Evolutionary conservation across 2,113 vertebrate genomes (phyloP).

Genomic region (Podarcis raffonei): DNA sequence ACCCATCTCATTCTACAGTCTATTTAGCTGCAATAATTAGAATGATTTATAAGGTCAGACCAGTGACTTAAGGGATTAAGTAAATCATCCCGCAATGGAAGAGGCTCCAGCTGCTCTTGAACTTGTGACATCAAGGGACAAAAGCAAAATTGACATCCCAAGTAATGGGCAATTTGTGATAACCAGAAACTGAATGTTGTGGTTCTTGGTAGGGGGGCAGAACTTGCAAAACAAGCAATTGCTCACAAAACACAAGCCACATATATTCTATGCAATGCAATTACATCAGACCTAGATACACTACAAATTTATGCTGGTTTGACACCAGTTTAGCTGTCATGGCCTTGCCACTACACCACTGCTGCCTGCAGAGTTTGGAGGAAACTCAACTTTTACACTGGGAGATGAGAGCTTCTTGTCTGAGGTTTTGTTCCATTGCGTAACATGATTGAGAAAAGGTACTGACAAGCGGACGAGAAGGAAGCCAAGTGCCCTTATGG

Average conservation of each 20-base stretch:
- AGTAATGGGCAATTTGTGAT: background rate
- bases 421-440: constrained; percentile 18
- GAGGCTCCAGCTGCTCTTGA: constrained; percentile 41
- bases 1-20: constrained; percentile 65
- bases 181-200: background rate
- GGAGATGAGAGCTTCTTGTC: background rate
- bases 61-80: constrained; percentile 65
- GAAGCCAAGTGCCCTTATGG: constrained; percentile 36
- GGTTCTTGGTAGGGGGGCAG: background rate
- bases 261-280: background rate
- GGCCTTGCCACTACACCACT: background rate
- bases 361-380: background rate
- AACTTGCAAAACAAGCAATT: background rate
- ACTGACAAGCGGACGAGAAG: constrained; percentile 6
- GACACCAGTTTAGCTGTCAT: background rate
- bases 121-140: constrained; percentile 23
- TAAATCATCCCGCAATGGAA: constrained; percentile 45
- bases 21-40: constrained; percentile 71
- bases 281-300: background rate
- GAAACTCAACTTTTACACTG: background rate
- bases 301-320: background rate
- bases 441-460: constrained; percentile 14
- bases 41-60: constrained; percentile 63
- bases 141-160: background rate
- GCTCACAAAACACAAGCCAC: background rate